These are phyloP conservation scores for Amphilophus citrinellus DNA, from an alignment of 2,113 vertebrate genomes.

Conservation along the genomic window DNA sequence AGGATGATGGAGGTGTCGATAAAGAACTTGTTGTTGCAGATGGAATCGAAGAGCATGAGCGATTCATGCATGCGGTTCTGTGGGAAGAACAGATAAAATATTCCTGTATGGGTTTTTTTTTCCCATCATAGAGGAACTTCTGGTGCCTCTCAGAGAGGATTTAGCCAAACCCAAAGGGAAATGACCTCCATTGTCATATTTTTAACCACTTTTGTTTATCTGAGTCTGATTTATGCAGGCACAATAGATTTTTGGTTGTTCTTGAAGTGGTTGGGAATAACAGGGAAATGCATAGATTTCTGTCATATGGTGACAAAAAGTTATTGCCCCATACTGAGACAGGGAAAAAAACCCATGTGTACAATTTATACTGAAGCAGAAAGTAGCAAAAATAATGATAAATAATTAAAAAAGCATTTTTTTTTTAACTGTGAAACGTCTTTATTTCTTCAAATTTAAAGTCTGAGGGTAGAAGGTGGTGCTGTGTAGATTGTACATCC, in stretches of 20 bases:
- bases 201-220: not conserved
- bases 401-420: not conserved
- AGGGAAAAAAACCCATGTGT: not conserved
- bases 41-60: conserved; percentile 99
- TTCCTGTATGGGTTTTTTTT: not conserved
- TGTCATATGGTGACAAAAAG: not conserved
- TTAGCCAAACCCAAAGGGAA: not conserved
- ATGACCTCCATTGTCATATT: not conserved
- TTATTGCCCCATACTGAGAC: too few species aligned
- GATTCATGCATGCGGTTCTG: conserved; percentile 99
- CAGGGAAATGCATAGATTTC: not conserved
- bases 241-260: not conserved
- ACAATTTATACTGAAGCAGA: not conserved
- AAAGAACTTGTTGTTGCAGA: conserved; percentile 99
- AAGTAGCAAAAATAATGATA: not conserved
- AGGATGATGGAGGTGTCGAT: conserved; percentile 99
- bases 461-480: not conserved
- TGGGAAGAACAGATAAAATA: conserved; percentile 28
- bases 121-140: not conserved
- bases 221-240: not conserved
- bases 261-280: not conserved
- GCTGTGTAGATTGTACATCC: not conserved
- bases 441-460: not conserved
- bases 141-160: not conserved
- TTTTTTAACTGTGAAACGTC: not conserved